Percentiles rank a stretch among this genome's conserved stretches.
These are phyloP conservation scores for Triplophysa dalaica DNA, from an alignment of 2,113 vertebrate genomes.

Conservation along the genomic window DNA sequence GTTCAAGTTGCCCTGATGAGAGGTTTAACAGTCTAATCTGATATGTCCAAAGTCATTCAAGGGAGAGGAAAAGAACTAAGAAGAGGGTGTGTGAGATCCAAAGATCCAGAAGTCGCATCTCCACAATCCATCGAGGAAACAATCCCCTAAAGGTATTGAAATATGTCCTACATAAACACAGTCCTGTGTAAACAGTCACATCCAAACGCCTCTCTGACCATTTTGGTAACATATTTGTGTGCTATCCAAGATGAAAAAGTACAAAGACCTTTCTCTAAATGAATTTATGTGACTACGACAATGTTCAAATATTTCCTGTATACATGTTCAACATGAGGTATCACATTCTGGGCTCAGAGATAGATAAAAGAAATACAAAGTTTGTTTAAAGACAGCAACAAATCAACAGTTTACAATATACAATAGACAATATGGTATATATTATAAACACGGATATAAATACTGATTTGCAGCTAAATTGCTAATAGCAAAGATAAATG, in stretches of 20 bases:
- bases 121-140: constrained; percentile 55
- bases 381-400: no score
- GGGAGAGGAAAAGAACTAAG: neutral
- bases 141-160: constrained; percentile 64
- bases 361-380: no score
- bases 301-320: neutral
- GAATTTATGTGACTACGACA: neutral
- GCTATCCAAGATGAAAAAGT: constrained; percentile 65
- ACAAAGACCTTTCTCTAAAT: constrained; percentile 7
- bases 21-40: constrained; percentile 26
- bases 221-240: constrained; percentile 72
- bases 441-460: no score
- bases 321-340: neutral
- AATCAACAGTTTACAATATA: no score
- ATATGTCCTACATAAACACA: constrained; percentile 70
- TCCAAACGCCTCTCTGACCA: constrained; percentile 63
- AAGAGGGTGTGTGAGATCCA: neutral
- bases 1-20: no score
- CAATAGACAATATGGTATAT: no score
- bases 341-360: neutral
- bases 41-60: neutral
- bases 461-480: no score
- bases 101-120: constrained; percentile 34
- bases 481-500: no score
- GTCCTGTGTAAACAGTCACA: constrained; percentile 44